A percentile compares a stretch with the other conserved stretches of the same genome.
These are phyloP conservation scores for Scaptomyza graminum DNA, from an alignment of 1,140 invertebrate genomes.

Conservation along the genomic window DNA sequence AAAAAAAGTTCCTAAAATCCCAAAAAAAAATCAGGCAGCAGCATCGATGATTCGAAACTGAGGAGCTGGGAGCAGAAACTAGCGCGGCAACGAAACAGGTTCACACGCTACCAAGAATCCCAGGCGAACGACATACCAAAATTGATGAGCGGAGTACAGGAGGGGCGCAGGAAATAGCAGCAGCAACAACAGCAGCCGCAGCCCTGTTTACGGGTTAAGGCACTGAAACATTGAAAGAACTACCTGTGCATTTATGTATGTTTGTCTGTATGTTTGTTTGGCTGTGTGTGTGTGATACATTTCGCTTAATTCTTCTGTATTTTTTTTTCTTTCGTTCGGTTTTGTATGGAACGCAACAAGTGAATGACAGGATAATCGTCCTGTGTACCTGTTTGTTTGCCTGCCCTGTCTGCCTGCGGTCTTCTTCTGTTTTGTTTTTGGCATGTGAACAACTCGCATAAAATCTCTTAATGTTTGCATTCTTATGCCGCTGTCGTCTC, in stretches of 20 bases:
- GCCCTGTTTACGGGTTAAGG: conserved; percentile 49
- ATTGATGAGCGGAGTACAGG: conserved; percentile 10
- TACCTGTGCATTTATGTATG: conserved; percentile 48
- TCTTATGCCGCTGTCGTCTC: conserved; percentile 80
- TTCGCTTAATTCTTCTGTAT: conserved; percentile 24
- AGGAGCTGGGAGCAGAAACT: conserved; percentile 11
- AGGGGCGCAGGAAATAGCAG: conserved; percentile 62
- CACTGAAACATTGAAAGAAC: conserved; percentile 27
- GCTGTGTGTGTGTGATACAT: conserved; percentile 40
- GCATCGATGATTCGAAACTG: conserved; percentile 17
- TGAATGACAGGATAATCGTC: conserved; percentile 84
- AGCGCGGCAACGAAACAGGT: conserved; percentile 62
- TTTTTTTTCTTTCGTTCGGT: background rate
- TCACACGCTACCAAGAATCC: conserved; percentile 70
- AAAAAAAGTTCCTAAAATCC: conserved; percentile 28
- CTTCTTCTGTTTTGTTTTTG: conserved; percentile 50
- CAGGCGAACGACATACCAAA: conserved; percentile 22
- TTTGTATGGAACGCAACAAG: conserved; percentile 66
- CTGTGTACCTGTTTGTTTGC: conserved; percentile 72
- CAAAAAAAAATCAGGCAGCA: conserved; percentile 15
- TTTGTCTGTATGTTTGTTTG: background rate
- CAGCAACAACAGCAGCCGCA: background rate
- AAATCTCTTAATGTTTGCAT: conserved; percentile 82
- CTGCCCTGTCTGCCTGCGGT: conserved; percentile 25
- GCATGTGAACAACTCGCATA: conserved; percentile 79